A percentile compares a stretch with the other conserved stretches of the same genome.
These are phyloP conservation scores for Ifrita kowaldi DNA, from an alignment of 2,113 vertebrate genomes.

Conservation along the genomic window DNA sequence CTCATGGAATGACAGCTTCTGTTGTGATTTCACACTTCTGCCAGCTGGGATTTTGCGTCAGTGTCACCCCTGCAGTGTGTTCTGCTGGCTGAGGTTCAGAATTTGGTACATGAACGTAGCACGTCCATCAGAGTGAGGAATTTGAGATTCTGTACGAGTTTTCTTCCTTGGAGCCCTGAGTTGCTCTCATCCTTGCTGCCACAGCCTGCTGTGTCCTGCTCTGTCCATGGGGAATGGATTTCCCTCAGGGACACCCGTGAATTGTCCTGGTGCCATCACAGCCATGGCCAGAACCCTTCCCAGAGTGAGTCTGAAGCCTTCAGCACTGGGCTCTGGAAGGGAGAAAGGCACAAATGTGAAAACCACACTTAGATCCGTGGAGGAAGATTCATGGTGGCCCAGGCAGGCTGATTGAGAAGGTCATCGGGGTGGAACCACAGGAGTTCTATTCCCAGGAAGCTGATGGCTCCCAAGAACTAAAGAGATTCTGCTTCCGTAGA, in stretches of 20 bases:
- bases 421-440: background rate
- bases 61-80: background rate
- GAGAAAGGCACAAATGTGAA: background rate
- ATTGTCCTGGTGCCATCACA: background rate
- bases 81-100: background rate
- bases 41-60: background rate
- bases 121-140: background rate
- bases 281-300: background rate
- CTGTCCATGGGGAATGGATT: accelerated
- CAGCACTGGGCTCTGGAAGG: background rate
- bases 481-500: background rate
- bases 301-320: background rate
- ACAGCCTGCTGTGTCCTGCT: background rate
- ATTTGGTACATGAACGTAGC: accelerated
- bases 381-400: background rate
- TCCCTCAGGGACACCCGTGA: too few relatives aligned
- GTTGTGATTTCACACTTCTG: background rate
- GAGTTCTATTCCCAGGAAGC: background rate
- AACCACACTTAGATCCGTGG: background rate
- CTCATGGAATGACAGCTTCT: background rate
- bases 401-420: background rate
- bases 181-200: background rate
- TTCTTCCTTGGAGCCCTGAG: background rate
- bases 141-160: background rate
- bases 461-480: background rate